Base-by-base conservation (phyloP, 2,888 invertebrate genomes). In the Napeogenes sylphis region DNA sequence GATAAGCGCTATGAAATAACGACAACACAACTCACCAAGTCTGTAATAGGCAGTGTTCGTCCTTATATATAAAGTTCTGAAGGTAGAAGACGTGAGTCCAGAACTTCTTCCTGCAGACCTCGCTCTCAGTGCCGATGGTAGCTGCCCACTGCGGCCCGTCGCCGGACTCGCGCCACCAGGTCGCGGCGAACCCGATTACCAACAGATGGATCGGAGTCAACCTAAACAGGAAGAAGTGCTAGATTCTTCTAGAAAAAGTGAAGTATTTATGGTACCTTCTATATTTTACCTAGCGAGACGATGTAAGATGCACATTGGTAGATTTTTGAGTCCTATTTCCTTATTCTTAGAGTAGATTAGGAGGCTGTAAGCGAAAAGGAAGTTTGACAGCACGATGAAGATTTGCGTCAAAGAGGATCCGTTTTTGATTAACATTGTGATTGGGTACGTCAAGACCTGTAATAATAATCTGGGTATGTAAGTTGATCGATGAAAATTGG, bases 311-410 rank as follows among this genome's bases (percentile, higher is more conserved):
- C 75, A 74, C 58, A 70, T 63, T 2, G 84, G 83, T 59, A 85
- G 66, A 67, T 80, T 69, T 21, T 64, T 64, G 46, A 77, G 56
- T 30, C 70, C 64, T 8, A 82, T 64, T n/a, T 61, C 53, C n/a
- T 68, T 68, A 8, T 62, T 70, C 69, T 77, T 78, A 45, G 79
- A 65, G 64, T 67, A 62, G 21, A 80, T 70, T 65, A 85, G 78
- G 68, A 84, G 64, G 68, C 79, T 83, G 74, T 84, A 82, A 35
- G 80, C 77, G 35, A 86, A 75, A 59, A 87, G 75, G 72, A 87
- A 87, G 70, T 74, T 81, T 61, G 85, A 84, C 55, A 87, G 61
- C 68, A 83, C 69, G 63, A 85, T 70, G 71, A 85, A 87, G 14
- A 75, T 65, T 70, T 85, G 84, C 68, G 84, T 82, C 42, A 84